phyloP scores from a whole-genome alignment of 2,797 vertebrate genomes.

The Pseudochirops cupreus region DNA sequence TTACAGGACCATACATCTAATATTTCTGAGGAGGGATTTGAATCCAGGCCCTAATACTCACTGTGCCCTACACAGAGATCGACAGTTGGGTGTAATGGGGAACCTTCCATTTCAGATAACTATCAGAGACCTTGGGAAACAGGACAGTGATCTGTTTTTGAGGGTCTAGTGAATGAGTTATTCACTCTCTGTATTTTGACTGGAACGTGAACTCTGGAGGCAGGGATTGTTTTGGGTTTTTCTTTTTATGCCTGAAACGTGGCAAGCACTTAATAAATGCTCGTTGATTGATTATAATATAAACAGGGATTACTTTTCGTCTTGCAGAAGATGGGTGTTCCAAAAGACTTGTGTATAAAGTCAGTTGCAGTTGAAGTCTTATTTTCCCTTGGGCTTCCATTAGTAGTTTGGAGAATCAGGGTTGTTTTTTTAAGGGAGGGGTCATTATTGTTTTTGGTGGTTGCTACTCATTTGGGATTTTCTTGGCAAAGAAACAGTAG shows the following conservation, averaged over 20 bases:
- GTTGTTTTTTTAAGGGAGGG: too few species aligned
- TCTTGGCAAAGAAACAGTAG: too few species aligned
- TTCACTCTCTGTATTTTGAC: background rate
- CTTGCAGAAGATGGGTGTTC: constrained; percentile 28
- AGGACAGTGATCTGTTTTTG: background rate
- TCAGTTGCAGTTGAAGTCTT: constrained; percentile 10
- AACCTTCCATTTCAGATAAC: background rate
- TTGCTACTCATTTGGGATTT: too few species aligned
- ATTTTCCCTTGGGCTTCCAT: constrained; percentile 35
- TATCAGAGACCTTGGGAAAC: constrained; percentile 29
- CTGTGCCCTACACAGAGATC: background rate
- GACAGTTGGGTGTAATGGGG: background rate
- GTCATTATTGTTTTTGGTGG: too few species aligned
- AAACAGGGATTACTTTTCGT: background rate
- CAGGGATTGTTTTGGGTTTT: background rate
- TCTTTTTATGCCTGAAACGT: background rate
- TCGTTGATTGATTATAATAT: background rate
- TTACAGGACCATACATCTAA: background rate
- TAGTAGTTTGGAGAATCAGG: constrained; percentile 6
- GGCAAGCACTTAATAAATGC: background rate
- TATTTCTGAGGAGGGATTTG: background rate
- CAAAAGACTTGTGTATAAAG: constrained; percentile 38
- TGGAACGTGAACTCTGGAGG: background rate
- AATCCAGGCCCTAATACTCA: background rate
- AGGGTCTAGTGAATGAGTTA: constrained; percentile 36